Base-by-base conservation (phyloP, 1,140 invertebrate species). In the Arctopsyche grandis region DNA sequence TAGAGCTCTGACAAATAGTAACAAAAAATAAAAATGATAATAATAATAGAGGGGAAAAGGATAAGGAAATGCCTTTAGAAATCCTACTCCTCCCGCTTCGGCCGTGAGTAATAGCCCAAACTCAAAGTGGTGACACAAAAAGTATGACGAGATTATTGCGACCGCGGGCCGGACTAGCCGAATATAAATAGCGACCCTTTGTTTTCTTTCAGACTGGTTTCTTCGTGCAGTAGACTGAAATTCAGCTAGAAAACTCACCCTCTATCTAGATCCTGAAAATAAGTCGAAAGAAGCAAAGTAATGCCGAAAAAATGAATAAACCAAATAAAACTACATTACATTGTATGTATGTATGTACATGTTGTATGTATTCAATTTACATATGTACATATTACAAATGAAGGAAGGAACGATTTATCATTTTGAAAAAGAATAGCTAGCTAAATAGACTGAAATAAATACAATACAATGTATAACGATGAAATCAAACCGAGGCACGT, bases 111-210 rank as follows among this genome's bases (percentile, higher is more conserved):
- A 76, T 76, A 66, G 74, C 56, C 22, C 7, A 24, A 63, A 60
- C 74, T 63, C 74, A 29, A 58, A 76, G 74, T 76, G 74, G 74
- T 63, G 74, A 76, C 74, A 76, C 56, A 76, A 76, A 76, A 76
- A 76, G 74, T 76, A 76, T 76, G 74, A 76, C 74, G 74, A 76
- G 58, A 76, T 76, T 76, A 76, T 76, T 76, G 52, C 46, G 46
- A 21, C 48, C 71, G 24, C 63, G 24, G 44, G 7, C 16, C 29
- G n/a, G 38, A 24, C 48, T 14, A 1, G 71, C 14, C 48, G 74
- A 66, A 76, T 63, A 66, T 76, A 76, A 76, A 76, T 76, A 56
- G 52, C 56, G 56, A 16, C 71, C 71, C 43, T 71, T 71, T 74
- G 71, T 74, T 56, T 26, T 48, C 63, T 14, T 66, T 66, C 24